A percentile compares a stretch with the other conserved stretches of the same genome.
Evolutionary conservation across 1,140 invertebrate genomes (phyloP).

Genomic region (Drosophila mauritiana): DNA sequence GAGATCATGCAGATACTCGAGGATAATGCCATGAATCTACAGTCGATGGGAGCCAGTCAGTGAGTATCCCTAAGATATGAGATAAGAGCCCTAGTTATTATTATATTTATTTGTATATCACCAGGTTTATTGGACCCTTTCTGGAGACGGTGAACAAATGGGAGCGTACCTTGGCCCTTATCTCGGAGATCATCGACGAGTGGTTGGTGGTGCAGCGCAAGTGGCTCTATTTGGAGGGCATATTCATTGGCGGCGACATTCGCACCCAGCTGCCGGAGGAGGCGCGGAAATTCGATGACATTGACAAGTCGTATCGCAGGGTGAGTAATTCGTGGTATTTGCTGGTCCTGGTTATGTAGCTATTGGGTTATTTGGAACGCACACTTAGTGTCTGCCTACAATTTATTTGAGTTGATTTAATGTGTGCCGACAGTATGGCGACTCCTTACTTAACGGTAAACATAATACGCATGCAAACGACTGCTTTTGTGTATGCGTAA

Average conservation of each 20-base stretch:
- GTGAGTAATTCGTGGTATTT: slow-evolving; percentile 83
- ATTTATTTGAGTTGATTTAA: slow-evolving; percentile 82
- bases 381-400: slow-evolving; percentile 65
- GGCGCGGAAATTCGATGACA: slow-evolving; percentile 94
- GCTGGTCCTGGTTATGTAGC: slow-evolving; percentile 45
- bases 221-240: slow-evolving; percentile 96
- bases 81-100: background rate
- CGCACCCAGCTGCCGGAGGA: slow-evolving; percentile 93
- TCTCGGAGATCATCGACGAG: slow-evolving; percentile 93
- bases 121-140: slow-evolving; percentile 94
- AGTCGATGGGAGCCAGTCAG: slow-evolving; percentile 95
- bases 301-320: slow-evolving; percentile 91
- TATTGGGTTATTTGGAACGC: slow-evolving; percentile 48
- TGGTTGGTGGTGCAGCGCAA: slow-evolving; percentile 94
- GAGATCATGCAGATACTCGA: slow-evolving; percentile 93
- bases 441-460: slow-evolving; percentile 84
- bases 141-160: slow-evolving; percentile 91
- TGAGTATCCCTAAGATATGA: slow-evolving; percentile 66
- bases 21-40: slow-evolving; percentile 94
- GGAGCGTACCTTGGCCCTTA: slow-evolving; percentile 92
- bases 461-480: slow-evolving; percentile 83
- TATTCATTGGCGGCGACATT: slow-evolving; percentile 95
- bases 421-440: slow-evolving; percentile 82
- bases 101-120: background rate
- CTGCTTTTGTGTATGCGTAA: slow-evolving; percentile 76